Evolutionary conservation across 2,797 vertebrate genomes (phyloP).

Genomic region (Sparidentex hasta): DNA sequence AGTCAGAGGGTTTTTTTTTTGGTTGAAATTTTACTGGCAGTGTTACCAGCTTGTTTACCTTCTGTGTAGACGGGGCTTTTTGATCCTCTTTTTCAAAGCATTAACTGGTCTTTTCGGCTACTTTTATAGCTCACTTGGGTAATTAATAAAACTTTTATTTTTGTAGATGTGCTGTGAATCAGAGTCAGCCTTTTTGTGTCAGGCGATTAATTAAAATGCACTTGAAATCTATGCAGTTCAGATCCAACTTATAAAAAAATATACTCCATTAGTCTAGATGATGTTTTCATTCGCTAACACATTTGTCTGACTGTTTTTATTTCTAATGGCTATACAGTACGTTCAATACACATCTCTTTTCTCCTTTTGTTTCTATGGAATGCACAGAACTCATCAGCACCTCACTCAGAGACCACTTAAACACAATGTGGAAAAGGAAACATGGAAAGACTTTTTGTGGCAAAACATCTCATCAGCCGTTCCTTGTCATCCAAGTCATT

Average conservation of each 20-base stretch:
- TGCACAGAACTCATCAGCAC: constrained; percentile 25
- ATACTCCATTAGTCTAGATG: neutral
- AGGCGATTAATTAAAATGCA: constrained; percentile 36
- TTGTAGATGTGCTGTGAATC: constrained; percentile 27
- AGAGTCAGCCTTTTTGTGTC: constrained; percentile 20
- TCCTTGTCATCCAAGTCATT: constrained; percentile 81
- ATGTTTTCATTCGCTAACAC: neutral
- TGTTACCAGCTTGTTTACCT: constrained; percentile 68
- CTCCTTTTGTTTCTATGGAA: constrained; percentile 21
- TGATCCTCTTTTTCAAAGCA: constrained; percentile 74
- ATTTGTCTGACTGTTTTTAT: neutral
- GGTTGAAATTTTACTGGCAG: constrained; percentile 42
- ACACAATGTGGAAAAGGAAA: constrained; percentile 62
- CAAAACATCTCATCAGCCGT: constrained; percentile 73
- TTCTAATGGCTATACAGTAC: neutral
- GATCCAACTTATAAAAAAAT: constrained; percentile 6
- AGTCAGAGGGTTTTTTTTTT: constrained; percentile 50
- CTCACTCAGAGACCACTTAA: constrained; percentile 64
- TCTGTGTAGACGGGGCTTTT: constrained; percentile 66
- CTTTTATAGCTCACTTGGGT: constrained; percentile 61
- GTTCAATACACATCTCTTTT: constrained; percentile 18
- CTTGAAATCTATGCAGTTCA: constrained; percentile 24
- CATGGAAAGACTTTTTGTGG: constrained; percentile 80
- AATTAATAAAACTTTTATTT: constrained; percentile 61
- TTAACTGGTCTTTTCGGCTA: constrained; percentile 47